These are phyloP conservation scores for Leptopilina boulardi DNA, from an alignment of 1,140 invertebrate genomes.

Conservation along the genomic window DNA sequence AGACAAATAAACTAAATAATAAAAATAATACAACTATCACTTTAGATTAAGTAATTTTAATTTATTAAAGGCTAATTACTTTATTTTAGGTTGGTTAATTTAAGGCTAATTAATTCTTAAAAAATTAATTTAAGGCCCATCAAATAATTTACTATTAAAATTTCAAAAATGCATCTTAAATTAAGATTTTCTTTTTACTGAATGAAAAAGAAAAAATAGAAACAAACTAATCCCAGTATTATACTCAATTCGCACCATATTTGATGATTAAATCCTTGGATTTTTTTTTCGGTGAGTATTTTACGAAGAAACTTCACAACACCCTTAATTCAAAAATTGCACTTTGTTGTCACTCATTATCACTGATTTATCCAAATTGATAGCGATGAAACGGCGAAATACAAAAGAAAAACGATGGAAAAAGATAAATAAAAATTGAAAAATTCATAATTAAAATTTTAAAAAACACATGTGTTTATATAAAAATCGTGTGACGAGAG, in stretches of 20 bases:
- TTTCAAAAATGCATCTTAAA: too few relatives aligned
- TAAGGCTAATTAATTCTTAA: too few relatives aligned
- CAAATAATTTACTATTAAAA: too few relatives aligned
- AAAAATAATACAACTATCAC: too few relatives aligned
- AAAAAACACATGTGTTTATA: constrained; percentile 32
- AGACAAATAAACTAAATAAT: too few relatives aligned
- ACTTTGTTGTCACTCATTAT: constrained; percentile 1
- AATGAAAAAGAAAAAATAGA: background rate
- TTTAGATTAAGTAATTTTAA: too few relatives aligned
- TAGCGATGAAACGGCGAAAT: background rate
- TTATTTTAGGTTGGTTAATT: too few relatives aligned
- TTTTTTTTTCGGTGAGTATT: background rate
- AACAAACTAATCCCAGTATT: background rate
- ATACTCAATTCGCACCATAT: background rate
- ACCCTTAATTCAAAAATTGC: background rate
- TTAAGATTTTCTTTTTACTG: background rate
- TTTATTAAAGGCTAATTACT: too few relatives aligned
- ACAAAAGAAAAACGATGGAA: background rate
- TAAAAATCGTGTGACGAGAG: constrained; percentile 17
- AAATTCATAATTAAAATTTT: background rate
- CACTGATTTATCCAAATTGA: constrained; percentile 34
- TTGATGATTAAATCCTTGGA: background rate
- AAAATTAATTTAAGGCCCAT: too few relatives aligned
- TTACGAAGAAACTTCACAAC: background rate
- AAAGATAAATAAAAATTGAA: background rate